A percentile compares a stretch with the other conserved stretches of the same genome.
phyloP scores from a whole-genome alignment of 2,888 invertebrate genomes.

The Lasioglossum villosulum region DNA sequence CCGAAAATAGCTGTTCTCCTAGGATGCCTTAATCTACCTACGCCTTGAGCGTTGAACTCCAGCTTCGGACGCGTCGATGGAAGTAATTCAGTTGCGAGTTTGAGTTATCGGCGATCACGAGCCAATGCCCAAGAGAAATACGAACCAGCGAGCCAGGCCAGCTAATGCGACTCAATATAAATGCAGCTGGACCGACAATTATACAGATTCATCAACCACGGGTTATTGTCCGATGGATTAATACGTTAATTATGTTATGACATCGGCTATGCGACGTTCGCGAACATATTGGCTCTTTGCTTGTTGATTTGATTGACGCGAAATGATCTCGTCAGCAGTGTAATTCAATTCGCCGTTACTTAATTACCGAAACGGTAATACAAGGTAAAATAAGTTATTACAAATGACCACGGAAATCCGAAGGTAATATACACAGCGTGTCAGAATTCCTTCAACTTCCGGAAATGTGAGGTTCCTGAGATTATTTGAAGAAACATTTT shows the following conservation, averaged over 20 bases:
- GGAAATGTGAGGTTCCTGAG: no score
- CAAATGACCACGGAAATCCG: no score
- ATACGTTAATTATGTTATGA: conserved; percentile 57
- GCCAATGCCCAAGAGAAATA: conserved; percentile 59
- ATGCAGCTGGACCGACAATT: conserved; percentile 54
- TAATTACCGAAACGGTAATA: no score
- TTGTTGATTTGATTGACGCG: not conserved
- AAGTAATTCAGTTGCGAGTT: conserved; percentile 59
- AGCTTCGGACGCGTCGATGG: conserved; percentile 25
- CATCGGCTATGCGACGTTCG: not conserved
- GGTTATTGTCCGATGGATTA: conserved; percentile 75
- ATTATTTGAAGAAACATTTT: no score
- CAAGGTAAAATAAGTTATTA: no score
- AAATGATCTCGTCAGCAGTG: not conserved
- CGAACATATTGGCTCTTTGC: not conserved
- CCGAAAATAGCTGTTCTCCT: conserved; percentile 10
- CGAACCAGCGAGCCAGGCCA: conserved; percentile 67
- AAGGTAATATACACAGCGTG: no score
- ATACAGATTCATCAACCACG: conserved; percentile 69
- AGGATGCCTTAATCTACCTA: conserved; percentile 18
- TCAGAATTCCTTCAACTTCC: no score
- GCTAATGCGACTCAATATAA: conserved; percentile 75
- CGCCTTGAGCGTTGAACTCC: conserved; percentile 54
- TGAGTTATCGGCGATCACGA: conserved; percentile 75
- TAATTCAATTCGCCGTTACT: not conserved